A percentile compares a stretch with the other conserved stretches of the same genome.
These are phyloP conservation scores for Spatulosminthurus flaviceps DNA, from an alignment of 2,888 invertebrate genomes.

Conservation along the genomic window DNA sequence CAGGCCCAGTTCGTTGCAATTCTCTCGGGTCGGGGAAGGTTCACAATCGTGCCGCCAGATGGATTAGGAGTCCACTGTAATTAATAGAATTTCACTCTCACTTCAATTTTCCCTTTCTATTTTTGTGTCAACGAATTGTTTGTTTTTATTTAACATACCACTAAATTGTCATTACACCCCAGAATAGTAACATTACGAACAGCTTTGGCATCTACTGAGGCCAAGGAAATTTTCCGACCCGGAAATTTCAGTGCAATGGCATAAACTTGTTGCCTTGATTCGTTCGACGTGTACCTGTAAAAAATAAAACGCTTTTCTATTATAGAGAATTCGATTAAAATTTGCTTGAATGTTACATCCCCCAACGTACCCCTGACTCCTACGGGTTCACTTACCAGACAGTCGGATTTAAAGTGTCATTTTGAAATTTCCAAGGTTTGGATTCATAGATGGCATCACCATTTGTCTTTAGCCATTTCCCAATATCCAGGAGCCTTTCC, in stretches of 20 bases:
- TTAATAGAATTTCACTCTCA: not conserved
- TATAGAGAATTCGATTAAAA: not conserved
- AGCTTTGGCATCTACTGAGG: not conserved
- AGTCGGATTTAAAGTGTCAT: slow-evolving; percentile 76
- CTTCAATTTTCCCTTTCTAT: not conserved
- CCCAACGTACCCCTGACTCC: no score
- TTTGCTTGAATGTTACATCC: no score
- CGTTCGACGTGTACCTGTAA: not conserved
- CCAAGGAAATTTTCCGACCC: not conserved
- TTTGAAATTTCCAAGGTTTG: slow-evolving; percentile 74
- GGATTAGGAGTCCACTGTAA: not conserved
- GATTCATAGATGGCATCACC: slow-evolving; percentile 67
- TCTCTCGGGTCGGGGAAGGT: not conserved
- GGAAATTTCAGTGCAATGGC: not conserved
- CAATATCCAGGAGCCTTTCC: slow-evolving; percentile 67
- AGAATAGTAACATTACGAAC: not conserved
- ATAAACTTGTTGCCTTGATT: not conserved
- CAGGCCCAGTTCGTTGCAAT: not conserved
- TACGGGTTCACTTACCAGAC: slow-evolving; percentile 76
- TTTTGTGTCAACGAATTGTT: not conserved
- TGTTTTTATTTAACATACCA: not conserved
- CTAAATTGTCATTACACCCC: not conserved
- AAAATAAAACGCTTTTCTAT: not conserved
- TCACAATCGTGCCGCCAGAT: not conserved
- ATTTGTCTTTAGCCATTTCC: slow-evolving; percentile 67